Evolutionary conservation across 2,888 invertebrate genomes (phyloP).

Genomic region (Athrips mouffetella): DNA sequence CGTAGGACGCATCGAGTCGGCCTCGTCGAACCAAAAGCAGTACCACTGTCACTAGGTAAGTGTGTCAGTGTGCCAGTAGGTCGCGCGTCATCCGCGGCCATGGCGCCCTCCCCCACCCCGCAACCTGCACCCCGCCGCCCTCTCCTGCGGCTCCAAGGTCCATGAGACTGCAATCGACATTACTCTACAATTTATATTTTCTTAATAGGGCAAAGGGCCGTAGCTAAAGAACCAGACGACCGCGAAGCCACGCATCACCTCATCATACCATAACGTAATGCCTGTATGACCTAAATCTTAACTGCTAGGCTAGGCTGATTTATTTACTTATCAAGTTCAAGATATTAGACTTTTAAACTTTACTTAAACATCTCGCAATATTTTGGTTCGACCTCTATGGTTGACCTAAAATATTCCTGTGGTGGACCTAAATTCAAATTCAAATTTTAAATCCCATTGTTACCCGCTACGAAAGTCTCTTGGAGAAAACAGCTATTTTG

Average conservation of each 20-base stretch:
- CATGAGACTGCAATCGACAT: conserved; percentile 54
- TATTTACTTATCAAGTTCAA: too few relatives aligned
- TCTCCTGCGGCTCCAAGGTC: conserved; percentile 62
- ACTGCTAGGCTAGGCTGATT: background rate
- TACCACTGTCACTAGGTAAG: conserved; percentile 78
- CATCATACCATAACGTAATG: background rate
- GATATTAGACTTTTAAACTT: too few relatives aligned
- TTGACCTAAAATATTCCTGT: too few relatives aligned
- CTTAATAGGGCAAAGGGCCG: conserved; percentile 25
- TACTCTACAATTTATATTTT: conserved; percentile 47
- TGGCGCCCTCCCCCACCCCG: conserved; percentile 45
- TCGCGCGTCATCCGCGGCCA: conserved; percentile 74
- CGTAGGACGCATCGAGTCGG: conserved; percentile 62
- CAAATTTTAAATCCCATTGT: too few relatives aligned
- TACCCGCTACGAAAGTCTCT: too few relatives aligned
- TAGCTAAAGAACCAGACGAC: conserved; percentile 4
- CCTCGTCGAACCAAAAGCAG: conserved; percentile 75
- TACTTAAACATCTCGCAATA: too few relatives aligned
- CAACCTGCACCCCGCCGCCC: conserved; percentile 37
- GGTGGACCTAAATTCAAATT: too few relatives aligned
- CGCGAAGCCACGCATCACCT: background rate
- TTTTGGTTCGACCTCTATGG: too few relatives aligned
- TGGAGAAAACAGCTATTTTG: too few relatives aligned
- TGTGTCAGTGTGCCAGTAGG: conserved; percentile 77
- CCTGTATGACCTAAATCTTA: conserved; percentile 5